These are phyloP conservation scores for Caloenas nicobarica DNA, from an alignment of 2,113 vertebrate species.

Conservation along the genomic window DNA sequence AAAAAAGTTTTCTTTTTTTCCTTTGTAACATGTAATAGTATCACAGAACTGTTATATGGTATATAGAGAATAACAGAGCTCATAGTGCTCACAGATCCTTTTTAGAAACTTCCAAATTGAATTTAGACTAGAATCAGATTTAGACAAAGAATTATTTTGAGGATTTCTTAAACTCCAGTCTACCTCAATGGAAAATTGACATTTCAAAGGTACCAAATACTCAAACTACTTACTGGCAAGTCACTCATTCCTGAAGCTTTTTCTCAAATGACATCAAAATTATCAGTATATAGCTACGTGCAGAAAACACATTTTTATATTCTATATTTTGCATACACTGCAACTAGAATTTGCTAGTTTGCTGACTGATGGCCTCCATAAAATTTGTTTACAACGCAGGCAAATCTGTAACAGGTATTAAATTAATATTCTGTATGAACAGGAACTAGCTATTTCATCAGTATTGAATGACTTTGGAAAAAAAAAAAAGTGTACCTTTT, in stretches of 20 bases:
- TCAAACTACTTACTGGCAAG: neutral
- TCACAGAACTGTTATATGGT: neutral
- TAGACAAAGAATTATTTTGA: neutral
- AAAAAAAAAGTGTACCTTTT: neutral
- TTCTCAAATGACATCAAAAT: neutral
- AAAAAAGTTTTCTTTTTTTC: neutral
- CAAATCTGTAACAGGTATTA: neutral
- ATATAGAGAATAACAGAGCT: neutral
- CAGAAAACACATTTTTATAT: neutral
- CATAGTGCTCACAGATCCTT: neutral
- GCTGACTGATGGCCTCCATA: neutral
- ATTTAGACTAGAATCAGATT: neutral
- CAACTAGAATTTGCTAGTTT: neutral
- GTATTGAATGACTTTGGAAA: neutral
- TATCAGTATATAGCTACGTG: accelerated
- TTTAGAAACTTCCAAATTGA: neutral
- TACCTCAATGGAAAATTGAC: neutral
- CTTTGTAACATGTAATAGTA: neutral
- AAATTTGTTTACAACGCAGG: neutral
- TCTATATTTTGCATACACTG: neutral
- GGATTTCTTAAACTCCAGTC: neutral
- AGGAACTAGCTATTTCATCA: neutral
- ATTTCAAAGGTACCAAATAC: neutral
- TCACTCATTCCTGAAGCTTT: neutral
- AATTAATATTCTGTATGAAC: neutral